Conservation (phyloP, 2,113 vertebrate species). For the Cyanocitta stelleri region DNA sequence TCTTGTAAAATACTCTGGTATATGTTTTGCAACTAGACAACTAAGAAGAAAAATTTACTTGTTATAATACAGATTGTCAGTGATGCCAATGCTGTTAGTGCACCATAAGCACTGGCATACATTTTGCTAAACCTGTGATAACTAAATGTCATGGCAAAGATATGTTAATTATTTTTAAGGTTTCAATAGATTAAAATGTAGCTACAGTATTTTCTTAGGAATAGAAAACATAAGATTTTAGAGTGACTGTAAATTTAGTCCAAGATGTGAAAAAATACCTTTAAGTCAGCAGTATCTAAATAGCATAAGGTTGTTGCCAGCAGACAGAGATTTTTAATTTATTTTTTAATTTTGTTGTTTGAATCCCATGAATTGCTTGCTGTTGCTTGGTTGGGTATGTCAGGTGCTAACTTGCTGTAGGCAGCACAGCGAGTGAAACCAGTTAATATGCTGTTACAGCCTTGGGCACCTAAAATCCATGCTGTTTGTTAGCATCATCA, state of each 20-base stretch:
- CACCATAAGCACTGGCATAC: not conserved
- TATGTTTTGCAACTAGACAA: not conserved
- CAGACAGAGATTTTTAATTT: not conserved
- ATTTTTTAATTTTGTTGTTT: not conserved
- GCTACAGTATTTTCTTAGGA: not conserved
- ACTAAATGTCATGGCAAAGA: not conserved
- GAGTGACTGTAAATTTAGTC: not conserved
- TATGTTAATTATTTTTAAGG: not conserved
- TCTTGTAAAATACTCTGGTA: not conserved
- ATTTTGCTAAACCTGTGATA: not conserved
- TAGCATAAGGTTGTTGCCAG: not conserved
- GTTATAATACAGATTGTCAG: not conserved
- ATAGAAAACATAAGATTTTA: not conserved
- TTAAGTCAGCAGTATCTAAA: not conserved
- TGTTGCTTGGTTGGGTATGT: not conserved
- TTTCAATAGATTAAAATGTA: not conserved
- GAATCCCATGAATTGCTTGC: not conserved
- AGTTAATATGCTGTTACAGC: not conserved
- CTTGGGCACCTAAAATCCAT: not conserved
- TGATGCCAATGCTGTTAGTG: not conserved
- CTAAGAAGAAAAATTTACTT: not conserved
- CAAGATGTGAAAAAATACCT: not conserved
- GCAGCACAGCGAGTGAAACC: not conserved
- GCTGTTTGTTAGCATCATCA: conserved; percentile 28
- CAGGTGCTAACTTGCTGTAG: not conserved